Evolutionary conservation across 2,797 vertebrate species (phyloP).

Genomic region (Sebastes variabilis): DNA sequence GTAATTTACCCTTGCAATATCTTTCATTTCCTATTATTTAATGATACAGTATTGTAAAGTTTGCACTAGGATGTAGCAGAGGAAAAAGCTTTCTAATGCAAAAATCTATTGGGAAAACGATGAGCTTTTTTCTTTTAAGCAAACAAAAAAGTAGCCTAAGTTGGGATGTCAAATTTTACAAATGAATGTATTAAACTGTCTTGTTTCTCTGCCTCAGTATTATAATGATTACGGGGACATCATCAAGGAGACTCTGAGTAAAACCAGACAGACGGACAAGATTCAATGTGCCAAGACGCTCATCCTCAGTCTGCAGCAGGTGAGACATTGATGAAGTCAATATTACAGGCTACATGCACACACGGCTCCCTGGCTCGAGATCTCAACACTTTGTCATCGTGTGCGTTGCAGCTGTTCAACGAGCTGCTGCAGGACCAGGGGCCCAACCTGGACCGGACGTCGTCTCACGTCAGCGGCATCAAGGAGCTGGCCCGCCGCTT

Average conservation of each 20-base stretch:
- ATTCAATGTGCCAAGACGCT: constrained; percentile 99
- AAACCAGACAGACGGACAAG: constrained; percentile 98
- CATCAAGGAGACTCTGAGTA: constrained; percentile 99
- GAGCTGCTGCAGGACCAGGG: constrained; percentile 98
- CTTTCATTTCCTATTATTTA: background rate
- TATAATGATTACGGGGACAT: constrained; percentile 99
- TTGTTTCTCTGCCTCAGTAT: constrained; percentile 82
- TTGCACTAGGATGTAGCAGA: background rate
- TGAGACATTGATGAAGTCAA: constrained; percentile 63
- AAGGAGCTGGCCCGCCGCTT: constrained; percentile 98
- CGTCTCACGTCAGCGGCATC: constrained; percentile 97
- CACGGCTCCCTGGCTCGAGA: too few relatives aligned
- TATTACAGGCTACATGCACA: background rate
- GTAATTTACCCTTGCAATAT: background rate
- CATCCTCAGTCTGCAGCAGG: constrained; percentile 99
- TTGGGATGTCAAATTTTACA: background rate
- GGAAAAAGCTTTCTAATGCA: background rate
- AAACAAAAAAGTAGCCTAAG: background rate
- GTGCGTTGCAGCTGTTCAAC: constrained; percentile 90
- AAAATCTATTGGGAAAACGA: background rate
- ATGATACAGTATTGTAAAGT: background rate
- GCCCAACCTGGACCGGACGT: constrained; percentile 96
- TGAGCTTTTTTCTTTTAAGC: background rate
- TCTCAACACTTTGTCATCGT: background rate
- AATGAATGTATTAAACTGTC: background rate